These are phyloP conservation scores for Sanderia malayensis DNA, from an alignment of 30 jellyfish, hydroid and myxozoan species.

Conservation along the genomic window DNA sequence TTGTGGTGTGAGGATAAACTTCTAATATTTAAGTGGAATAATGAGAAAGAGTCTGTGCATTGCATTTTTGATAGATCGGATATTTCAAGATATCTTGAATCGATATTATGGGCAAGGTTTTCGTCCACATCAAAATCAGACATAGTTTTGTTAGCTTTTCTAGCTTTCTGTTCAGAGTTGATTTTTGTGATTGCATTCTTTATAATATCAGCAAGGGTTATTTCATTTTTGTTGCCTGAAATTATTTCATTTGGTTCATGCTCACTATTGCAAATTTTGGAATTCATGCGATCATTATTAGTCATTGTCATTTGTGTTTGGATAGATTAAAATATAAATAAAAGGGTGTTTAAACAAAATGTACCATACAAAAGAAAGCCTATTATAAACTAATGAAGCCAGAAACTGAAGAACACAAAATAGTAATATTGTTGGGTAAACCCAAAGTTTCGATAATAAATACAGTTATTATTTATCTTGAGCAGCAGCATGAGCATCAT, in stretches of 20 bases:
- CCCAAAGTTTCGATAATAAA: neutral
- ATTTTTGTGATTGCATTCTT: neutral
- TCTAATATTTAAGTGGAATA: neutral
- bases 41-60: constrained; percentile 3
- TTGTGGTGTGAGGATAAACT: neutral
- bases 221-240: neutral
- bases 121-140: constrained; percentile 3
- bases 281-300: constrained; percentile 1
- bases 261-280: neutral
- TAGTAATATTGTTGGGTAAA: neutral
- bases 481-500: neutral
- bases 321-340: neutral
- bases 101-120: neutral
- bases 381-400: neutral
- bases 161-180: constrained; percentile 3
- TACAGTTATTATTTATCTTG: neutral
- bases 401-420: neutral
- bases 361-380: neutral
- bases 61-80: neutral
- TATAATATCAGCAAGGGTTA: neutral
- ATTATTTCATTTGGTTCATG: neutral
- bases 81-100: neutral
- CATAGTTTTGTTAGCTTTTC: neutral
- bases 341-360: neutral
- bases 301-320: neutral